These are phyloP conservation scores for Zhengitettix transpicula DNA, from an alignment of 2,888 invertebrate genomes.

Conservation along the genomic window DNA sequence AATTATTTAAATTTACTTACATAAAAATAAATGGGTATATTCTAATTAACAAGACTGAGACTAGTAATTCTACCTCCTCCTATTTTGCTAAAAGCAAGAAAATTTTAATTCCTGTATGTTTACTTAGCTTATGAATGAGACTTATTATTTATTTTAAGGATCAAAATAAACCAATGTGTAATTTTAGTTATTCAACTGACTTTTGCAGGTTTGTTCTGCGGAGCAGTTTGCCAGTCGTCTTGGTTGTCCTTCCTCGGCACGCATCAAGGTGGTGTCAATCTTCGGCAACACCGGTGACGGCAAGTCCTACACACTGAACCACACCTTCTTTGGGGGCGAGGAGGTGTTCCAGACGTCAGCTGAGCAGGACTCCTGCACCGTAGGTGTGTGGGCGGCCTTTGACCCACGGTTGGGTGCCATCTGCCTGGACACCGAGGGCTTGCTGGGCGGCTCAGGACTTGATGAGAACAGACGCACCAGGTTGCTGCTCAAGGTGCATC, in stretches of 20 bases:
- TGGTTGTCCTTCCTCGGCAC: conserved; percentile 30
- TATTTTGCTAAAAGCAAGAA: neutral
- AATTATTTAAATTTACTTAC: too few relatives aligned
- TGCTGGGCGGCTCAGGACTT: conserved; percentile 40
- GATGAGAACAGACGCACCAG: conserved; percentile 47
- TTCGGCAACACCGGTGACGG: conserved; percentile 76
- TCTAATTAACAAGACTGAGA: neutral
- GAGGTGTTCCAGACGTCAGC: conserved; percentile 48
- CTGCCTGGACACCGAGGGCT: conserved; percentile 66
- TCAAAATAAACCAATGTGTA: neutral
- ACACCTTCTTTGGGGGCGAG: conserved; percentile 46
- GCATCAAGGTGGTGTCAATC: conserved; percentile 64
- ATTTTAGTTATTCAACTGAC: neutral
- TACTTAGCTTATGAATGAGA: neutral
- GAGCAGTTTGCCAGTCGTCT: conserved; percentile 35
- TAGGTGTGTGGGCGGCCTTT: conserved; percentile 64
- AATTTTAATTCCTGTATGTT: neutral
- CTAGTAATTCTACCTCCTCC: neutral
- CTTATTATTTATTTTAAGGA: neutral
- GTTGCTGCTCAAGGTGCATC: conserved; percentile 44
- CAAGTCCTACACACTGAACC: conserved; percentile 63
- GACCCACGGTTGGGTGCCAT: conserved; percentile 46
- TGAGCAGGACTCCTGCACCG: conserved; percentile 51
- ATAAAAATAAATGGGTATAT: too few relatives aligned
- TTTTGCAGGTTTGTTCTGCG: conserved; percentile 26